A percentile compares a stretch with the other conserved stretches of the same genome.
Conservation (phyloP, 2,888 invertebrate genomes). For the Agrotis clavis region DNA sequence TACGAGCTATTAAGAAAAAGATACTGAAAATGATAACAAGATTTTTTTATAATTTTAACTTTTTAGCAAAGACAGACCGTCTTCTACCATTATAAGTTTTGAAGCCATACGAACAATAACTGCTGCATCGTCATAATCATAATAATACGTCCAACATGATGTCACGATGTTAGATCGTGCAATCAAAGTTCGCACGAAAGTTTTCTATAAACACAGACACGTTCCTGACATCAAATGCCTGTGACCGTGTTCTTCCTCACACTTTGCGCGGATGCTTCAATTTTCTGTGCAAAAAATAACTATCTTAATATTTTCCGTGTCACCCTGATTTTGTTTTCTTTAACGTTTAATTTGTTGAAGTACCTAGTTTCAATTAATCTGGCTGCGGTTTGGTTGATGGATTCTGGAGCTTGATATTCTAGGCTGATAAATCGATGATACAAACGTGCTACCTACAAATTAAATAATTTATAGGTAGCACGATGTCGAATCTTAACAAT, state of each 20-base stretch:
- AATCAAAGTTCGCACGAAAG: slow-evolving; percentile 53
- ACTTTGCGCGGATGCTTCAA: slow-evolving; percentile 8
- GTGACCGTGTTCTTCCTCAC: slow-evolving; percentile 32
- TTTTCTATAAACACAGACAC: slow-evolving; percentile 40
- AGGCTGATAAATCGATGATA: no score
- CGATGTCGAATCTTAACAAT: no score
- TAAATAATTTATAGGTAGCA: no score
- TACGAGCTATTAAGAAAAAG: no score
- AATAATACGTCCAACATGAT: slow-evolving; percentile 51
- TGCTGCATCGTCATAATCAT: slow-evolving; percentile 38
- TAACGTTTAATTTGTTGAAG: no score
- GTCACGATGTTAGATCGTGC: slow-evolving; percentile 54
- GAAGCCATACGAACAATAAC: slow-evolving; percentile 14
- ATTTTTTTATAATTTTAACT: not conserved
- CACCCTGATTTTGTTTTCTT: no score
- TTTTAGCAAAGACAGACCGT: not conserved
- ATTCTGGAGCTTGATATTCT: no score
- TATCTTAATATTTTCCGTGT: no score
- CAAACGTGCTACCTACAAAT: no score
- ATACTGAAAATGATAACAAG: no score
- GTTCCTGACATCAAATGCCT: slow-evolving; percentile 29
- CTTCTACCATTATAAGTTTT: slow-evolving; percentile 13
- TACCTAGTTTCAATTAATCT: no score
- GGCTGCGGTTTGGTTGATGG: no score
- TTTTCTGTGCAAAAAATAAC: slow-evolving; percentile 1